Conservation (phyloP, 2,113 vertebrate species). For the Oreochromis spilurus region DNA sequence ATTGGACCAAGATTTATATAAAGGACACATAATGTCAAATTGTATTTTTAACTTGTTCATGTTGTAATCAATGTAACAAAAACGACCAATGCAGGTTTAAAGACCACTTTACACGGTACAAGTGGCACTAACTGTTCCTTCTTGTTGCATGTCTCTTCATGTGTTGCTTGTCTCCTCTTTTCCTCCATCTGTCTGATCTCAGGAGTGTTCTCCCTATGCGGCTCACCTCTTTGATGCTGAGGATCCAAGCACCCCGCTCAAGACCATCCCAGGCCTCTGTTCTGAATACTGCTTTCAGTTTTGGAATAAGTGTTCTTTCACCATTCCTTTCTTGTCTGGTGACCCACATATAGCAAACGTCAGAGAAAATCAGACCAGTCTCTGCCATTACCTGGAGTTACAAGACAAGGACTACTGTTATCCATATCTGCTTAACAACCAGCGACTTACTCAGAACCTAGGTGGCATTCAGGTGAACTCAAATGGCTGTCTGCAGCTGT, state of each 20-base stretch:
- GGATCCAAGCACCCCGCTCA: conserved; percentile 80
- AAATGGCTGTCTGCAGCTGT: conserved; percentile 88
- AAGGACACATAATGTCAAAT: background rate
- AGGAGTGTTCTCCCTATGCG: conserved; percentile 94
- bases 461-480: conserved; percentile 77
- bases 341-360: conserved; percentile 66
- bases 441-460: conserved; percentile 79
- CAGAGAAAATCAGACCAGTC: conserved; percentile 64
- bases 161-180: background rate
- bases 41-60: background rate
- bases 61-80: background rate
- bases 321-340: conserved; percentile 73
- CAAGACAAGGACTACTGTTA: conserved; percentile 91
- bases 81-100: background rate
- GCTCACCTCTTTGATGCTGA: conserved; percentile 93
- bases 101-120: background rate
- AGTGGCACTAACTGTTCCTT: background rate
- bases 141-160: background rate
- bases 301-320: conserved; percentile 78
- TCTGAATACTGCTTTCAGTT: conserved; percentile 82
- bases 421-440: conserved; percentile 79
- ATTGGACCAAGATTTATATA: background rate
- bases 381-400: conserved; percentile 81
- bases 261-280: conserved; percentile 88
- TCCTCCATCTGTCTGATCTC: background rate